Evolutionary conservation across 2,888 invertebrate species (phyloP), one percentile per base, ranked within the genome.

Genomic region (Plagodis pulveraria): DNA sequence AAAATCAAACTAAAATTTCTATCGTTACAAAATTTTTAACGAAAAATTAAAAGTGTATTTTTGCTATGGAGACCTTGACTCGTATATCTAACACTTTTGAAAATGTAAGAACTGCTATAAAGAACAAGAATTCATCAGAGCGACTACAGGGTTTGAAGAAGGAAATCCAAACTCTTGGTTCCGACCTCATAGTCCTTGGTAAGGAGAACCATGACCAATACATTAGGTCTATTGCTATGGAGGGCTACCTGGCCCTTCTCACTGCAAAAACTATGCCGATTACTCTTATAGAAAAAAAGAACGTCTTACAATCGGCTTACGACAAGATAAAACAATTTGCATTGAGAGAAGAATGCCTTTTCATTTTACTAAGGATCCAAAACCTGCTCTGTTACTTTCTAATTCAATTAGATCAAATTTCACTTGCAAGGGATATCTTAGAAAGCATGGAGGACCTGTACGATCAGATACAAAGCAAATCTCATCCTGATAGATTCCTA

Each of bases 381-480:
- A 95, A 95, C 72, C 91, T 94, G 63, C 80, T 94, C 50, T 93
- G 94, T 55, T 94, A 94, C 73, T 90, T 93, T 58, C 77, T 94
- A 5, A 93, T 94, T 0, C 94, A 94, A 71, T 75, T 93, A 50
- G 93, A 93, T 35, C 87, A 94, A 51, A 81, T 86, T 6, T 79
- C 78, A n/a, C 70, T 80, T 11, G 93, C 94, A 1, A 86, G 84
- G 60, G 86, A 89, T 7, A 83, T 94, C 42, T 80, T 95, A 9
- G 93, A 94, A 76, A 81, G 76, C 42, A 91, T 89, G 74, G 93
- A 93, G 67, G 81, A 86, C 9, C 70, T 92, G 5, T 93, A 93
- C 63, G 86, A 87, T 41, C 82, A 83, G 47, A 80, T 91, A 22
- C 22, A 22, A 36, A 83, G 81, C 63, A 83, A 84, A 51, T 71